Base-by-base conservation (phyloP, 2,113 vertebrate genomes). In the Xiphorhynchus elegans region DNA sequence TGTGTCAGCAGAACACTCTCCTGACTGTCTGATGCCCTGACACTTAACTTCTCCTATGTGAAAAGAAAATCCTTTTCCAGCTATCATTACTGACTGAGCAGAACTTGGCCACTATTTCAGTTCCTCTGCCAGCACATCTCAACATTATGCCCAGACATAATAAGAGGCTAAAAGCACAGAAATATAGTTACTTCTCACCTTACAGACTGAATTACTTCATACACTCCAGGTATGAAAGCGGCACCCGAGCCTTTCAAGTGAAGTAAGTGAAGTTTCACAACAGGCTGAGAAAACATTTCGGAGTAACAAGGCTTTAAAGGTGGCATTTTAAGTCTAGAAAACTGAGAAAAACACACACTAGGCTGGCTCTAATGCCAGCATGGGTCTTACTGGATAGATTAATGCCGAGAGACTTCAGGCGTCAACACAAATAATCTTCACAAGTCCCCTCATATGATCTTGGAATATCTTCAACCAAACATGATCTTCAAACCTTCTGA, bases 401-500 rank as follows among this genome's bases (percentile, higher is more conserved):
- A 76, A 74, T 85, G 74, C 55, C 35, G 63, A 64, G 42, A 93
- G 69, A 81, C 78, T 88, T 74, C 55, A 84, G 47, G 52, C 8
- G 0, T 73, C 95, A 83, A 85, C 75, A 88, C 19, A 95, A 85
- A 87, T 87, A 77, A 87, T 49, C 89, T 42, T 93, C 74, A 25
- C 1, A 19, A 81, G 37, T 60, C 46, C 13, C 13, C 0, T 0
- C 20, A 35, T 66, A 39, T 31, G 58, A 62, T 89, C 46, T 40
- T 80, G 79, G 72, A 92, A 56, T 31, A 78, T 87, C 69, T 89
- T 87, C 89, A 89, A 49, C 66, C 87, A 64, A 60, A 76, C 28
- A 46, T 14, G 80, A 62, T 44, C 37, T 55, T 46, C 84, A 64
- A 53, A 37, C 49, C 53, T 33, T 20, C 40, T 60, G 77, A 75